phyloP scores from a whole-genome alignment of 64 coral and sea anemone genomes.

The Trachythela sp. region DNA sequence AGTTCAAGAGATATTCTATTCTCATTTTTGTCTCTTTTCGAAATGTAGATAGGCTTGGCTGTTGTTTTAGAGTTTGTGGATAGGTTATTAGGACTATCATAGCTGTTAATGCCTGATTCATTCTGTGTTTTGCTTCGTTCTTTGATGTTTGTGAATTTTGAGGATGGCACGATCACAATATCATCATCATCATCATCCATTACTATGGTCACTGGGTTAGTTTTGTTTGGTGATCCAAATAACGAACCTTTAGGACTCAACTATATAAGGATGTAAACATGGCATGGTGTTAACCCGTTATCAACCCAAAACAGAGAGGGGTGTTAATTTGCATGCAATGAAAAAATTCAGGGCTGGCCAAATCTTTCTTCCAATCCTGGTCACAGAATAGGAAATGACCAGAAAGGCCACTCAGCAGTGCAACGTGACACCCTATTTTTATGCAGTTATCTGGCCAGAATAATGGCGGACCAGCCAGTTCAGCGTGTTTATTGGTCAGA shows the following conservation, averaged over 20 bases:
- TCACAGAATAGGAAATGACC: too few species aligned
- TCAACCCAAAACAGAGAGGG: not conserved
- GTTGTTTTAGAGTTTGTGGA: not conserved
- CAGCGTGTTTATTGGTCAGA: too few species aligned
- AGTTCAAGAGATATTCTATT: not conserved
- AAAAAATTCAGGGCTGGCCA: too few species aligned
- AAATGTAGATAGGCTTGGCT: not conserved
- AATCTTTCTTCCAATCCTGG: too few species aligned
- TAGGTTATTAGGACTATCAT: not conserved
- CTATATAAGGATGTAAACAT: not conserved
- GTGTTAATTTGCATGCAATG: too few species aligned
- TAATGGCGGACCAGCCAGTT: too few species aligned
- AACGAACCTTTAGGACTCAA: not conserved
- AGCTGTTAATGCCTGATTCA: not conserved
- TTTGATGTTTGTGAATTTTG: not conserved
- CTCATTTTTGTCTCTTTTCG: not conserved
- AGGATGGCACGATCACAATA: not conserved
- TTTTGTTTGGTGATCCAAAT: not conserved
- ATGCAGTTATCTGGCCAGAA: too few species aligned
- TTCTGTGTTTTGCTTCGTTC: not conserved
- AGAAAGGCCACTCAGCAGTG: too few species aligned
- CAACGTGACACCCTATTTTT: too few species aligned
- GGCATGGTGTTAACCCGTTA: too few species aligned
- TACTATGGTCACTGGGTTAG: not conserved
- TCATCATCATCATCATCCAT: constrained; percentile 7